A percentile compares a stretch with the other conserved stretches of the same genome.
phyloP scores from a whole-genome alignment of 2,888 invertebrate species.

The Harpalus rufipes region DNA sequence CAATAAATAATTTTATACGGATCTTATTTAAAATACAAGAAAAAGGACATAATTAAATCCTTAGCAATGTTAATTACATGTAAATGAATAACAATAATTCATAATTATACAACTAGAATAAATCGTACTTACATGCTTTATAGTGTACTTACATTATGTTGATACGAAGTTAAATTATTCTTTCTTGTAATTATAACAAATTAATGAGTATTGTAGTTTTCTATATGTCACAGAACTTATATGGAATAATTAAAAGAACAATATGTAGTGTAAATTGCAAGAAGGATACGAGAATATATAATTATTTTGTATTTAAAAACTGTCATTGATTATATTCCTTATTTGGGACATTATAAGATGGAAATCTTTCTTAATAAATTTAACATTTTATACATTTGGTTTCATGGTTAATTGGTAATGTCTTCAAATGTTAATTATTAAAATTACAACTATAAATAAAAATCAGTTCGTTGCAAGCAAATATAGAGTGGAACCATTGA shows the following conservation, averaged over 20 bases:
- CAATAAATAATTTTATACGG: not conserved
- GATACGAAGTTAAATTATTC: constrained; percentile 3
- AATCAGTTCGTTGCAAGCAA: no score
- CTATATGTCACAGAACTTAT: not conserved
- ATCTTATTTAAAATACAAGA: not conserved
- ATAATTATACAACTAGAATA: constrained; percentile 43
- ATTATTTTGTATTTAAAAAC: constrained; percentile 2
- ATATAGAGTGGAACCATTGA: no score
- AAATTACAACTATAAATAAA: not conserved
- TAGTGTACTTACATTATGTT: not conserved
- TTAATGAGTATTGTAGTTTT: constrained; percentile 22
- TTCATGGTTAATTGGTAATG: not conserved
- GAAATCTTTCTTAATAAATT: not conserved
- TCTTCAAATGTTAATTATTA: not conserved
- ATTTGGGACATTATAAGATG: not conserved
- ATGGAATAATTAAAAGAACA: not conserved
- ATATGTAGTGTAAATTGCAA: not conserved
- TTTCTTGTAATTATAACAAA: constrained; percentile 35
- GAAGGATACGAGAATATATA: constrained; percentile 14
- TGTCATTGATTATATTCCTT: not conserved
- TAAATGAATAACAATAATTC: constrained; percentile 32
- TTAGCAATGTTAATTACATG: constrained; percentile 22
- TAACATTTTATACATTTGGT: not conserved
- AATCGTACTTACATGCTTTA: constrained; percentile 10
- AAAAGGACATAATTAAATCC: not conserved